These are phyloP conservation scores for Gastrophryne carolinensis DNA, from an alignment of 2,797 vertebrate genomes.

Conservation along the genomic window DNA sequence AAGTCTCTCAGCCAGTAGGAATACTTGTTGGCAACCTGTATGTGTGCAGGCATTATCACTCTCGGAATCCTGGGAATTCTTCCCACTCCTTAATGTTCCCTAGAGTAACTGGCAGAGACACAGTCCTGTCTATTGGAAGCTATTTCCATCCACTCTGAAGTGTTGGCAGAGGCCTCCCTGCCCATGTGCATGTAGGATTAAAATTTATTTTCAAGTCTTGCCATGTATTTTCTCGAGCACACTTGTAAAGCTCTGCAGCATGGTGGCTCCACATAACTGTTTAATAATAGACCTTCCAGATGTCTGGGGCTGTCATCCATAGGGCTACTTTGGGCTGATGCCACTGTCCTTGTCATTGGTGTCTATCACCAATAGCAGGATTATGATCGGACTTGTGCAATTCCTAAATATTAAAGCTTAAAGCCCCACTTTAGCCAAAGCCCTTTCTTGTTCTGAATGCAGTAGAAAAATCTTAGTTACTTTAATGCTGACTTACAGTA, in stretches of 20 bases:
- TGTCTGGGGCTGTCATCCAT: slow-evolving; percentile 21
- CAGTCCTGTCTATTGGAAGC: neutral
- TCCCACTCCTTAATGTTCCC: neutral
- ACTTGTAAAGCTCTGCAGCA: slow-evolving; percentile 3
- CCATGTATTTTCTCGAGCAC: slow-evolving; percentile 15
- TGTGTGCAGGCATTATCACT: neutral
- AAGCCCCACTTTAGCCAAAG: no score
- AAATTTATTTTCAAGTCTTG: slow-evolving; percentile 12
- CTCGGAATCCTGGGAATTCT: neutral
- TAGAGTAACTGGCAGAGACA: neutral
- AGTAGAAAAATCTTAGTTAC: no score
- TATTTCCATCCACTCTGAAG: neutral
- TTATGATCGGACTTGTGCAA: no score
- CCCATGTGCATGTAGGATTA: slow-evolving; percentile 2
- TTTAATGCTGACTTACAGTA: no score
- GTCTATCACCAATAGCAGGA: no score
- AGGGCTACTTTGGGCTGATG: neutral
- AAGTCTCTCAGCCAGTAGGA: neutral
- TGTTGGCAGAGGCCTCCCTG: neutral
- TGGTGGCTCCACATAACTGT: slow-evolving; percentile 4
- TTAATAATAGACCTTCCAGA: slow-evolving; percentile 39
- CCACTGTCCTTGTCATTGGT: slow-evolving; percentile 15
- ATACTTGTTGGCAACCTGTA: neutral
- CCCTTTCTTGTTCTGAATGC: no score
- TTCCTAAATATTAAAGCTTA: no score